Evolutionary conservation across 2,113 vertebrate genomes (phyloP), one percentile per base, ranked within the genome.

Genomic region (Axis porcinus): DNA sequence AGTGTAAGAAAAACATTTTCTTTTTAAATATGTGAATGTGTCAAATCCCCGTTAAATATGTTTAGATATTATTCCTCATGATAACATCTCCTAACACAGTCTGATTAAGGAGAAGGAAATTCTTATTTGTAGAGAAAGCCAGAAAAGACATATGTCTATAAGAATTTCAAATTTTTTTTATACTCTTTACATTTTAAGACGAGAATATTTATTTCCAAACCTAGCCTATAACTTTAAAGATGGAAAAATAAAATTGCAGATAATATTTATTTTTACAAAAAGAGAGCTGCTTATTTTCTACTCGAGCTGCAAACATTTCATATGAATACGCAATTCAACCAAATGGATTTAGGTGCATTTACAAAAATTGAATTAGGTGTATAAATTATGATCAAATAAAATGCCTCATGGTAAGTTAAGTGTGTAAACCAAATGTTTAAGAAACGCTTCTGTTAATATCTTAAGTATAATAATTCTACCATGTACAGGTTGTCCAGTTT

Each of bases 371-470:
- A 5, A 62, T 60, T 86, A 81, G 16, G 3, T 89, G 0, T 85
- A 36, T 91, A 19, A 57, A 83, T 93, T 83, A 58, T 93, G 30
- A 89, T 90, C 21, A 89, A 95, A 84, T 84, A 67, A 96, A 84
- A 89, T 83, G 50, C 7, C 16, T 55, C 13, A 1, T 89, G 21
- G 7, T 95, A 78, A 96, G 76, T 28, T 95, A 83, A 52, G 4
- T 57, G 7, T 86, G 8, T 78, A 62, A 96, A 82, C 28, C 27
- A 96, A 94, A 96, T 89, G n/a, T 82, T 96, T 89, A 89, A 89
- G 57, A 91, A 90, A 88, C 79, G 27, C 28, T 86, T 89, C 21
- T 74, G 84, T 86, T 90, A 78, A 45, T 60, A 87, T 83, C 60
- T 78, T 55, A 91, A 86, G 33, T 76, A 12, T 50, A 78, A 62